Conservation (phyloP, 1,140 invertebrate species). For the Neodiprion virginianus region DNA sequence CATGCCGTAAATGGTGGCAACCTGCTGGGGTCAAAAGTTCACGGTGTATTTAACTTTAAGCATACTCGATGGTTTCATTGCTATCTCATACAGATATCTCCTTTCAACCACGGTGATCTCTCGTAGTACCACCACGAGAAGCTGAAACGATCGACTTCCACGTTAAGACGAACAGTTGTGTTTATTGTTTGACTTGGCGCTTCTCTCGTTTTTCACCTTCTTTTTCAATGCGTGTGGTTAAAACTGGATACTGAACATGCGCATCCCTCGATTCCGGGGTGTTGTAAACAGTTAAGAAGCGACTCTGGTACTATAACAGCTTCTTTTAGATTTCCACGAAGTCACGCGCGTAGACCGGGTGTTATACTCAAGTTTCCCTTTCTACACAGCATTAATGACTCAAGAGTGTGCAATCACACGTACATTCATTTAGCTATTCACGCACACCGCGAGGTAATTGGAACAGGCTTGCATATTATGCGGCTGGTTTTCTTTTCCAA, state of each 20-base stretch:
- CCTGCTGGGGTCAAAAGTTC: neutral
- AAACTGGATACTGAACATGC: neutral
- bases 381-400: neutral
- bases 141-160: neutral
- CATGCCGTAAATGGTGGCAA: neutral
- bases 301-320: neutral
- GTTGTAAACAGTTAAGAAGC: neutral
- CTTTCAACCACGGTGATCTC: neutral
- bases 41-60: neutral
- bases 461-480: neutral
- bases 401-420: neutral
- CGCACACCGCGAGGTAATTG: neutral
- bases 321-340: slow-evolving; percentile 7
- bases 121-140: no score
- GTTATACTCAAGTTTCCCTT: neutral
- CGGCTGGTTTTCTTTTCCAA: neutral
- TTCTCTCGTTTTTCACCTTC: neutral
- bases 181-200: neutral
- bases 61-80: neutral
- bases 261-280: neutral
- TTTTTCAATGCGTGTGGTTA: neutral
- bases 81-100: neutral
- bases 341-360: neutral
- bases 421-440: neutral
- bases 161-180: neutral